Percentiles rank a stretch among this genome's conserved stretches.
These are phyloP conservation scores for Machimus rusticus DNA, from an alignment of 2,888 invertebrate species.

Conservation along the genomic window DNA sequence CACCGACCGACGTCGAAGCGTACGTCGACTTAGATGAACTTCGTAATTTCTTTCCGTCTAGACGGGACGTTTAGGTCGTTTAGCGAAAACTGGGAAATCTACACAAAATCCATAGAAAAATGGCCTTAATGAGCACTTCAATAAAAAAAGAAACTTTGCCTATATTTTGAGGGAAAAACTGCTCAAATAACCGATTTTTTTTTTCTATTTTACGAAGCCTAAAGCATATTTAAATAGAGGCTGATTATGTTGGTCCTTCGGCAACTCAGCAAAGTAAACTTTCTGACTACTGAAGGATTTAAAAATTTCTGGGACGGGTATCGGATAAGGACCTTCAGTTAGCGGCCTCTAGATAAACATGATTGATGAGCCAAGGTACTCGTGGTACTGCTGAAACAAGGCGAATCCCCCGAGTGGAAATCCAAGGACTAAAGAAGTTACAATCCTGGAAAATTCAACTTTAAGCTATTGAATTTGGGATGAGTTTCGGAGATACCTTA, in stretches of 20 bases:
- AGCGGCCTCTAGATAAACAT: background rate
- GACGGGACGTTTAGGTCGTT: background rate
- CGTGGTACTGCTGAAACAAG: background rate
- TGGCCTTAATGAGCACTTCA: background rate
- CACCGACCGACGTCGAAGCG: background rate
- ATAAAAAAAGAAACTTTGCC: background rate
- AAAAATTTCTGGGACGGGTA: background rate
- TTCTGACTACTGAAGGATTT: background rate
- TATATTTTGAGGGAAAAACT: background rate
- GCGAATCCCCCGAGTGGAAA: background rate
- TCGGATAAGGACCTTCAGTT: background rate
- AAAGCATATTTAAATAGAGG: constrained; percentile 6
- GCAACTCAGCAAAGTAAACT: background rate
- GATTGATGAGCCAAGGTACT: background rate
- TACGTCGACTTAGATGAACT: background rate
- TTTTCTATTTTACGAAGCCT: background rate
- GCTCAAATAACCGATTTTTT: constrained; percentile 2
- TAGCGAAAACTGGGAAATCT: background rate
- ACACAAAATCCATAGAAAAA: background rate
- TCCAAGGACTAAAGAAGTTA: background rate
- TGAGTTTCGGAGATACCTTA: background rate
- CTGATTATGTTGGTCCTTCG: background rate
- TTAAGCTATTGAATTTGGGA: background rate
- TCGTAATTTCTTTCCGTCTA: constrained; percentile 26
- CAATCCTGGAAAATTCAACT: background rate